Evolutionary conservation across 2,888 invertebrate species (phyloP), one percentile per base, ranked within the genome.

Genomic region (Troglohyphantes excavatus): DNA sequence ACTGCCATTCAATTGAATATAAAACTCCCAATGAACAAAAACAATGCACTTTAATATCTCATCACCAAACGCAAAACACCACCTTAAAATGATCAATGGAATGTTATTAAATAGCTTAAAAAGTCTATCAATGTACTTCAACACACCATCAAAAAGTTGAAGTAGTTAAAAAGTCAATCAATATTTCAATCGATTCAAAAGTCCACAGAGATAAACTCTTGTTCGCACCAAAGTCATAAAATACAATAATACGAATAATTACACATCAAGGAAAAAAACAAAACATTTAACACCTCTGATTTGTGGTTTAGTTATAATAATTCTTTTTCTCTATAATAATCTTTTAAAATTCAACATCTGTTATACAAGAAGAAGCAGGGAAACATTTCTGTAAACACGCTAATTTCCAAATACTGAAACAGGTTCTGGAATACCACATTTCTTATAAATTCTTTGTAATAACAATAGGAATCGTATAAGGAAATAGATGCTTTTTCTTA

Each of bases 391-490:
- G 23, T 61, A 61, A 11, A 27, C 63, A 46, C 53, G 13, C 53
- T 53, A 53, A 9, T 13, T 17, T 53, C n/a, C 3, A 9, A n/a
- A 53, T 53, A 53, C 53, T 53, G 53, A n/a, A 53, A 53, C 53
- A 53, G 53, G 53, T 53, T 53, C n/a, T n/a, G 53, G 53, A 53
- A 70, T 59, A 72, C 59, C n/a, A n/a, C n/a, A n/a, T n/a, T n/a
- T n/a, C 29, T 39, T 72, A 82, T 70, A 82, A 70, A 82, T 70
- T 72, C 39, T 82, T 82, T n/a, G 26, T 70, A 33, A 21, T 61
- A 70, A 82, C 70, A 82, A 63, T 72, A 82, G 82, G 82, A 82
- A 82, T 82, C 70, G 13, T 33, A 43, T 82, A 82, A 53, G 82
- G 82, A 72, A 82, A 82, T 61, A 39, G 82, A 82, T 82, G 82